Evolutionary conservation across 2,888 invertebrate genomes (phyloP).

Genomic region (Notodonta dromedarius): DNA sequence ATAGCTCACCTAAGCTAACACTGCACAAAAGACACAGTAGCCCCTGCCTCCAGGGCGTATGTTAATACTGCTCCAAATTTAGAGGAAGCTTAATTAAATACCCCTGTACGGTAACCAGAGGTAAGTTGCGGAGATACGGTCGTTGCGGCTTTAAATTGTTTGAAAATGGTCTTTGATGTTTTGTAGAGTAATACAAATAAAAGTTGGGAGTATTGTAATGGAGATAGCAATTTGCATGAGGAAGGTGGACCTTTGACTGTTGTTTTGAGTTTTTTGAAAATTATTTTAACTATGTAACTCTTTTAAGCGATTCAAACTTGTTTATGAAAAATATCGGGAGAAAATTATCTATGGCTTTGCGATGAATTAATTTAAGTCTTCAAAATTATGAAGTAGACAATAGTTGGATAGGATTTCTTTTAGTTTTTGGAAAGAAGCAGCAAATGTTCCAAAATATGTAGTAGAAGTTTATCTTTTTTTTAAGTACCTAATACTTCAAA

Average conservation of each 20-base stretch:
- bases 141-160: constrained; percentile 3
- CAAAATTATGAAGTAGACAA: too few species aligned
- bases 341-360: too few species aligned
- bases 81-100: constrained; percentile 51
- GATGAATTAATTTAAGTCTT: too few species aligned
- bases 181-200: constrained; percentile 1
- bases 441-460: too few species aligned
- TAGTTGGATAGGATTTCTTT: too few species aligned
- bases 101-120: constrained; percentile 22
- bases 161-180: constrained; percentile 4
- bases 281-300: too few species aligned
- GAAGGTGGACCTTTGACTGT: background rate
- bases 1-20: constrained; percentile 42
- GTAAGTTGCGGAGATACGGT: constrained; percentile 16
- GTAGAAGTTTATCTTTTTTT: too few species aligned
- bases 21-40: constrained; percentile 33
- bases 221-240: background rate
- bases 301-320: too few species aligned
- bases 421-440: too few species aligned
- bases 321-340: too few species aligned
- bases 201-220: background rate
- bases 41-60: constrained; percentile 25
- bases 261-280: background rate
- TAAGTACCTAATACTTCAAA: too few species aligned
- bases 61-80: constrained; percentile 41